A percentile compares a stretch with the other conserved stretches of the same genome.
These are phyloP conservation scores for Mechanitis mazaeus DNA, from an alignment of 2,888 invertebrate genomes.

Conservation along the genomic window DNA sequence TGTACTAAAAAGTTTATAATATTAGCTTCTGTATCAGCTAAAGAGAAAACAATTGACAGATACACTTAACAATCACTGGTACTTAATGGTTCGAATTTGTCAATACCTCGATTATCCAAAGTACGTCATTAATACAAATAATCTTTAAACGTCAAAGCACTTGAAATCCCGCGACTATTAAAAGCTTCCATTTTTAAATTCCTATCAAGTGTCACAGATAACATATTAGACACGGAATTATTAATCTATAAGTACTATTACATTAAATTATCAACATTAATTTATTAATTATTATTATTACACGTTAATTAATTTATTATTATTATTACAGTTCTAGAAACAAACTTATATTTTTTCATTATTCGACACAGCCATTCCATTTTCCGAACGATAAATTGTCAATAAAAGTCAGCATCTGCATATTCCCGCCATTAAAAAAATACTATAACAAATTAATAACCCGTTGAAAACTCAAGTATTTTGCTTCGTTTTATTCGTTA, in stretches of 20 bases:
- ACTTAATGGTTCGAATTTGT: slow-evolving; percentile 59
- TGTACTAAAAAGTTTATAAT: slow-evolving; percentile 1
- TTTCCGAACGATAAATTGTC: slow-evolving; percentile 73
- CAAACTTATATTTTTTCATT: neutral
- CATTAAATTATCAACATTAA: slow-evolving; percentile 13
- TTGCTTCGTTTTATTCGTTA: slow-evolving; percentile 28
- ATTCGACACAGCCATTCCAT: slow-evolving; percentile 46
- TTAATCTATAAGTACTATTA: slow-evolving; percentile 16
- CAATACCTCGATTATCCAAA: slow-evolving; percentile 60
- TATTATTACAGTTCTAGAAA: no score
- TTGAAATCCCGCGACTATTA: slow-evolving; percentile 62
- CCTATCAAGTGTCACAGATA: slow-evolving; percentile 55
- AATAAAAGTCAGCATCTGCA: slow-evolving; percentile 65
- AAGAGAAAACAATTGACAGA: slow-evolving; percentile 20
- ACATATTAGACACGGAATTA: slow-evolving; percentile 36
- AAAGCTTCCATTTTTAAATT: slow-evolving; percentile 66
- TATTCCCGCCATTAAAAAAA: slow-evolving; percentile 62
- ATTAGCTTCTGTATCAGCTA: slow-evolving; percentile 15
- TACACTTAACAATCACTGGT: slow-evolving; percentile 37
- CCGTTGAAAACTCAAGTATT: slow-evolving; percentile 49
- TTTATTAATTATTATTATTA: neutral
- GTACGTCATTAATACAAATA: slow-evolving; percentile 57
- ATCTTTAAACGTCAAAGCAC: slow-evolving; percentile 64
- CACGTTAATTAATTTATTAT: neutral
- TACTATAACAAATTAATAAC: slow-evolving; percentile 58